These are phyloP conservation scores for Streptopelia turtur DNA, from an alignment of 2,797 vertebrate species.

Conservation along the genomic window DNA sequence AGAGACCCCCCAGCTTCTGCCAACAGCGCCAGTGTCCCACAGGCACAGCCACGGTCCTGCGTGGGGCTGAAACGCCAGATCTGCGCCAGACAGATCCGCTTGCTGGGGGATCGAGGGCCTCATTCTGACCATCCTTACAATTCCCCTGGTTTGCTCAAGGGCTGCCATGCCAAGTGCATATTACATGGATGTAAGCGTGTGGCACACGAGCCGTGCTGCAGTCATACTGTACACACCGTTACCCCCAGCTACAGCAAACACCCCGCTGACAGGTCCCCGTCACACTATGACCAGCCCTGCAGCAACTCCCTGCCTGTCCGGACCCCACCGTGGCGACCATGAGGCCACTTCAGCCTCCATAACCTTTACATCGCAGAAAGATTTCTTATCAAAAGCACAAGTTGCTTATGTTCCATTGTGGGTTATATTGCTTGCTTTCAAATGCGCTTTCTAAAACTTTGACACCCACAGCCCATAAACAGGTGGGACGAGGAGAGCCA, in stretches of 20 bases:
- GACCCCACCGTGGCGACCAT: neutral
- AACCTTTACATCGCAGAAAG: neutral
- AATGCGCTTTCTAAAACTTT: neutral
- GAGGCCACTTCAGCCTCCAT: neutral
- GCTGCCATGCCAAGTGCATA: neutral
- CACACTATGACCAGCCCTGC: neutral
- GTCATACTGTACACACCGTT: neutral
- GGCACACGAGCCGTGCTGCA: neutral
- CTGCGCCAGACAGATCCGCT: neutral
- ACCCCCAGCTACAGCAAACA: neutral
- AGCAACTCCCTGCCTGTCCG: neutral
- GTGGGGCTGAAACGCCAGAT: neutral
- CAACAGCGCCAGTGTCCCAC: rapidly evolving
- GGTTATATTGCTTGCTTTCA: neutral
- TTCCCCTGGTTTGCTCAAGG: neutral
- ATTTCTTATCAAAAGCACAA: neutral
- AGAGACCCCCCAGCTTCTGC: neutral
- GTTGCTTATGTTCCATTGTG: neutral
- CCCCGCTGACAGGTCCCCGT: neutral
- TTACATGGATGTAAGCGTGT: neutral
- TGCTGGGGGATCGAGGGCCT: neutral
- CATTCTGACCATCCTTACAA: neutral
- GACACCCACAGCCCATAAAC: neutral
- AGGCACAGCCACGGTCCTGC: neutral
- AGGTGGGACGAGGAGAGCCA: neutral